phyloP scores from a whole-genome alignment of 1,140 invertebrate species.

The Euwallacea similis region DNA sequence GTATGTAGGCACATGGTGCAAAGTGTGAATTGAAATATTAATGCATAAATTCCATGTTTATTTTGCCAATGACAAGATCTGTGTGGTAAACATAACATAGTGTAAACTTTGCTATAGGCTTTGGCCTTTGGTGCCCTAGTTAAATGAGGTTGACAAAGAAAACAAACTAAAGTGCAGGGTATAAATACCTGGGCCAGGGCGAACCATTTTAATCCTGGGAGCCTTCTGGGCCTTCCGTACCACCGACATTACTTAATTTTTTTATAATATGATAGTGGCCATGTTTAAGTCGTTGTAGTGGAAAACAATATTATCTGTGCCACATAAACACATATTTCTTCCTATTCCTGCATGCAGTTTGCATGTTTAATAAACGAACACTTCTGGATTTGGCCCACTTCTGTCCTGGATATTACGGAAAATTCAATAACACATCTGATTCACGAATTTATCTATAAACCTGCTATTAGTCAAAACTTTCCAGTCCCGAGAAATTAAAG shows the following conservation, averaged over 20 bases:
- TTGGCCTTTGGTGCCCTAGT: conserved; percentile 25
- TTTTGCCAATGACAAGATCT: conserved; percentile 12
- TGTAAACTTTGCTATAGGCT: conserved; percentile 5
- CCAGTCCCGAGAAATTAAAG: conserved; percentile 35
- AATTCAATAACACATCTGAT: conserved; percentile 30
- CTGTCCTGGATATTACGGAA: conserved; percentile 9
- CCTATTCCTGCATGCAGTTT: background rate
- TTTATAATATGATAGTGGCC: conserved; percentile 45
- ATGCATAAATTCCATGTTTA: background rate
- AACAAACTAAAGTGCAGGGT: conserved; percentile 16
- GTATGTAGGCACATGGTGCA: no score
- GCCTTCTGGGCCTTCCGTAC: conserved; percentile 22
- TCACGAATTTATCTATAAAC: conserved; percentile 40
- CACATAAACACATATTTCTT: conserved; percentile 43
- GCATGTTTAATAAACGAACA: background rate
- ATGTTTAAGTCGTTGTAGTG: conserved; percentile 48
- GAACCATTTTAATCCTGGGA: conserved; percentile 42
- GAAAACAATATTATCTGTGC: conserved; percentile 46
- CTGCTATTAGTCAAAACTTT: conserved; percentile 24
- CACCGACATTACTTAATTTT: conserved; percentile 43
- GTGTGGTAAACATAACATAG: conserved; percentile 27
- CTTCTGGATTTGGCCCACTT: background rate
- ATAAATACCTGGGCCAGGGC: conserved; percentile 45
- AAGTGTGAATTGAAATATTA: no score
- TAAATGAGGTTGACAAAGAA: conserved; percentile 32